Evolutionary conservation across 1,140 invertebrate species (phyloP).

Genomic region (Berghia stephanieae): DNA sequence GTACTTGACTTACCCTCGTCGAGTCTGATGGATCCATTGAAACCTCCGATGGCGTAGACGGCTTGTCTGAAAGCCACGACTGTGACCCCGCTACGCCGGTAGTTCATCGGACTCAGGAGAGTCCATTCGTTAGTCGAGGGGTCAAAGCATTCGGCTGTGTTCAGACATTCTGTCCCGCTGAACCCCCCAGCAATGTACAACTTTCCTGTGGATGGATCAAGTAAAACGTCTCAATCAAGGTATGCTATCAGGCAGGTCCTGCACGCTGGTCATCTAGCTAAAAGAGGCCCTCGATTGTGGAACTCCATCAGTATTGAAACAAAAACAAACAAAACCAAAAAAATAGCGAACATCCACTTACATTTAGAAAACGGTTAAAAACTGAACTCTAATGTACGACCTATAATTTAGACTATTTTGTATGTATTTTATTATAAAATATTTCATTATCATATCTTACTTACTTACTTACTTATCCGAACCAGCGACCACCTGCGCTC

Average conservation of each 20-base stretch:
- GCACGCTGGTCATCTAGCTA: not conserved
- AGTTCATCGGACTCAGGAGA: slow-evolving; percentile 79
- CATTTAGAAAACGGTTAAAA: too few relatives aligned
- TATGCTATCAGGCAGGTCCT: too few relatives aligned
- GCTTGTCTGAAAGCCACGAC: slow-evolving; percentile 69
- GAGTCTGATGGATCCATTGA: slow-evolving; percentile 64
- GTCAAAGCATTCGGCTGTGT: slow-evolving; percentile 85
- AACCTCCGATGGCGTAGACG: slow-evolving; percentile 69
- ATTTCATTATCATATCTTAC: too few relatives aligned
- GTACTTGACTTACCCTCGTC: slow-evolving; percentile 32
- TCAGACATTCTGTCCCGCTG: slow-evolving; percentile 85
- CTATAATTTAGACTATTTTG: not conserved
- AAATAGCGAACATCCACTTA: too few relatives aligned
- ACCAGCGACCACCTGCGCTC: too few relatives aligned
- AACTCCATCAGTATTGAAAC: too few relatives aligned
- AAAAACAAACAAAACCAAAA: too few relatives aligned
- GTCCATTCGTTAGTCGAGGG: slow-evolving; percentile 87
- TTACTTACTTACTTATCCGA: too few relatives aligned
- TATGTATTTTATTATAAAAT: not conserved
- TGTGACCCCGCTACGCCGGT: slow-evolving; percentile 67
- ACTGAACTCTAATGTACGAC: too few relatives aligned
- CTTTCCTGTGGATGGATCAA: slow-evolving; percentile 35
- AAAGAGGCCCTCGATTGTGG: too few relatives aligned
- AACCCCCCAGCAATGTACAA: slow-evolving; percentile 78
- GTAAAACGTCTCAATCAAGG: not conserved